Evolutionary conservation across 2,797 vertebrate genomes (phyloP).

Genomic region (Lacerta bilineata): DNA sequence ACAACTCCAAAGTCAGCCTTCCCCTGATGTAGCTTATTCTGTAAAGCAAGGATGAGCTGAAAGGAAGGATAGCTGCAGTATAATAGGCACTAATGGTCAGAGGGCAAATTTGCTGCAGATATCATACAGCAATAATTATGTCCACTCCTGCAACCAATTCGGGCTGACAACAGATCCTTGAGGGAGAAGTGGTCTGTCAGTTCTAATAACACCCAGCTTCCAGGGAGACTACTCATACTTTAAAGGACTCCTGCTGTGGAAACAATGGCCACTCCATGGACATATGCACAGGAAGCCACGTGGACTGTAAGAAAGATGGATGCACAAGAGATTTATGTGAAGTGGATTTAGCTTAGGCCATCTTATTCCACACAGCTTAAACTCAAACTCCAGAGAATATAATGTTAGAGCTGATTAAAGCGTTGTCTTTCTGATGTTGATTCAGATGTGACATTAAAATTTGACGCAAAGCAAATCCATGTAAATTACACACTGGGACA

Average conservation of each 20-base stretch:
- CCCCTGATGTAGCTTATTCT: background rate
- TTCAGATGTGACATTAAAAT: conserved; percentile 62
- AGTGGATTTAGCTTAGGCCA: background rate
- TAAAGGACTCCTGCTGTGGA: conserved; percentile 52
- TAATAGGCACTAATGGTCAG: conserved; percentile 42
- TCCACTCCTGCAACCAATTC: conserved; percentile 53
- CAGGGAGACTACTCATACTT: conserved; percentile 36
- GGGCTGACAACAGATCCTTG: conserved; percentile 60
- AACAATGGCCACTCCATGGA: conserved; percentile 26
- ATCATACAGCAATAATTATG: conserved; percentile 2
- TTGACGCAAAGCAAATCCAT: conserved; percentile 60
- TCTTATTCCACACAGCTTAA: background rate
- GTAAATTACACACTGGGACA: conserved; percentile 54
- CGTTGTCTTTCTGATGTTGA: conserved; percentile 58
- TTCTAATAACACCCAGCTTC: conserved; percentile 36
- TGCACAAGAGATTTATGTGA: conserved; percentile 20
- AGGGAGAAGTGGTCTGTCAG: conserved; percentile 50
- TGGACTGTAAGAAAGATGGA: background rate
- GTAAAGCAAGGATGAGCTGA: background rate
- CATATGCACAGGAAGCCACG: conserved; percentile 35
- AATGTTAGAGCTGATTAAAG: conserved; percentile 47
- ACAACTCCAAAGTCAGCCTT: too few relatives aligned
- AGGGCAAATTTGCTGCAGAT: conserved; percentile 59
- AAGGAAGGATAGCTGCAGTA: background rate
- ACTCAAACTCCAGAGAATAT: background rate